Evolutionary conservation across 2,888 invertebrate species (phyloP).

Genomic region (Oscheius onirici): DNA sequence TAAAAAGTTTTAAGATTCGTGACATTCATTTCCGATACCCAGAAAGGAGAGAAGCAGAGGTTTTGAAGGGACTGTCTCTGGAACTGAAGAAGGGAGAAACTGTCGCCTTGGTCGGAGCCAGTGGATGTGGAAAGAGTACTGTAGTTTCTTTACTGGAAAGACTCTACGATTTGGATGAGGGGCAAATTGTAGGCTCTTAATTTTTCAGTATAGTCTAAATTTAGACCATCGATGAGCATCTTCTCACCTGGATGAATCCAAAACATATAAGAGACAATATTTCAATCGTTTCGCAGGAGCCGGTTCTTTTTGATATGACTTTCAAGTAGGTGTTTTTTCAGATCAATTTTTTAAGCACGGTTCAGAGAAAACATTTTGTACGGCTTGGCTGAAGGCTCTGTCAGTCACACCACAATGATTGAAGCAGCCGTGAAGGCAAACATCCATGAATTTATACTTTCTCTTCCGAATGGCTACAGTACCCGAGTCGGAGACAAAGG

Average conservation of each 20-base stretch:
- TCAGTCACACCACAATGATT: constrained; percentile 70
- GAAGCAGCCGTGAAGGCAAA: constrained; percentile 73
- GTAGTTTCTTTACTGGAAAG: constrained; percentile 1
- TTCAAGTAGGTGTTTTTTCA: constrained; percentile 61
- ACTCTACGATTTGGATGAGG: background rate
- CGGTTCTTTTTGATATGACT: constrained; percentile 73
- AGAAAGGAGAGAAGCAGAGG: constrained; percentile 65
- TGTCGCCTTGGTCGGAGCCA: constrained; percentile 17
- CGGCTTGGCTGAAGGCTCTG: constrained; percentile 55
- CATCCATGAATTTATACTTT: constrained; percentile 73
- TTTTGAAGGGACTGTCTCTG: constrained; percentile 35
- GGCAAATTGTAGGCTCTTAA: background rate
- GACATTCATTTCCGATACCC: constrained; percentile 71
- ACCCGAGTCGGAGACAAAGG: constrained; percentile 63
- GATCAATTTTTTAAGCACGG: background rate
- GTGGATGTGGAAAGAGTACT: constrained; percentile 10
- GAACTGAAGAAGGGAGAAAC: constrained; percentile 8
- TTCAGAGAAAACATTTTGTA: constrained; percentile 65
- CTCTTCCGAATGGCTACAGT: constrained; percentile 69
- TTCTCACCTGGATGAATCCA: constrained; percentile 58
- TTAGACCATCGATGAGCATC: too few relatives aligned
- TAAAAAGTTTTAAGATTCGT: constrained; percentile 56
- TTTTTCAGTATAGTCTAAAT: too few relatives aligned
- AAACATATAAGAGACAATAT: constrained; percentile 72
- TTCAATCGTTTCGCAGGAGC: constrained; percentile 73